Evolutionary conservation across 1,140 invertebrate genomes (phyloP).

Genomic region (Solen grandis): DNA sequence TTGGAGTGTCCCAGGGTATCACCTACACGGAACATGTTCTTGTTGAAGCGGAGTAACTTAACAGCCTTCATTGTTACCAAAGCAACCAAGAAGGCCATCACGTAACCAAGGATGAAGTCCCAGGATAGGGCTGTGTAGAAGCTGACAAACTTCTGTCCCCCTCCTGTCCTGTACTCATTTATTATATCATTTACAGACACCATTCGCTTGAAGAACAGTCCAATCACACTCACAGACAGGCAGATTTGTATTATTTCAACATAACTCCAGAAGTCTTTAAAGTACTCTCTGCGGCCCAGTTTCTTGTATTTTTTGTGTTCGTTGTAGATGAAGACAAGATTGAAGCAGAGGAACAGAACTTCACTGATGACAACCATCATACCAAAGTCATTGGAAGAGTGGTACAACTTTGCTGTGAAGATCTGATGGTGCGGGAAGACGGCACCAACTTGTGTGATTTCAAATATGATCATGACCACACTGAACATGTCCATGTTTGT

Average conservation of each 20-base stretch:
- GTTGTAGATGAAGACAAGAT: constrained; percentile 23
- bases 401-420: constrained; percentile 55
- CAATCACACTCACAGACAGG: constrained; percentile 58
- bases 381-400: constrained; percentile 31
- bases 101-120: constrained; percentile 59
- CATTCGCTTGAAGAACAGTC: constrained; percentile 63
- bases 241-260: constrained; percentile 61
- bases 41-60: constrained; percentile 65
- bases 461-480: constrained; percentile 44
- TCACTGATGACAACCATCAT: constrained; percentile 40
- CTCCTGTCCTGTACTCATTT: constrained; percentile 39
- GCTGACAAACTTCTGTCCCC: constrained; percentile 55
- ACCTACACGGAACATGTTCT: constrained; percentile 53
- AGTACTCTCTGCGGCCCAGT: constrained; percentile 30
- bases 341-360: constrained; percentile 38
- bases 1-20: constrained; percentile 47
- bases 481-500: constrained; percentile 68
- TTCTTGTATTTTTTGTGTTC: constrained; percentile 44
- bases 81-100: constrained; percentile 58
- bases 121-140: constrained; percentile 64
- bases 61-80: constrained; percentile 65
- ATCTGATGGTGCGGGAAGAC: constrained; percentile 47
- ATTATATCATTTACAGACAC: constrained; percentile 53
- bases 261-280: constrained; percentile 58
- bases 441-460: constrained; percentile 47